Evolutionary conservation across 2,888 invertebrate genomes (phyloP).

Genomic region (Drosophila gaucha): DNA sequence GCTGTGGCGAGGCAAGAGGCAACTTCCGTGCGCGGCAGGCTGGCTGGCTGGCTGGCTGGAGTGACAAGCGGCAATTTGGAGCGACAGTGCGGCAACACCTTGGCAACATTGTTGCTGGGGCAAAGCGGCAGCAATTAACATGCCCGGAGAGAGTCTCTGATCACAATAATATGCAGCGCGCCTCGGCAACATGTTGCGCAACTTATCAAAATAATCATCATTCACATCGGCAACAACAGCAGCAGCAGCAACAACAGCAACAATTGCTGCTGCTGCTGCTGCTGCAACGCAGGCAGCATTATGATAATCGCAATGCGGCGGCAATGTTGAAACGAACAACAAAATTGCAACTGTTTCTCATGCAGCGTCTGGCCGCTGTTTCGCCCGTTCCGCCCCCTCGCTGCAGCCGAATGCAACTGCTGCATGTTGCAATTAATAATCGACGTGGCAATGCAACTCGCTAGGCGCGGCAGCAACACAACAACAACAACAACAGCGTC

Average conservation of each 20-base stretch:
- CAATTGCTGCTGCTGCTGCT: conserved; percentile 14
- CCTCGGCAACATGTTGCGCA: conserved; percentile 63
- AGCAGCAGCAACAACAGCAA: conserved; percentile 25
- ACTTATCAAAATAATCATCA: conserved; percentile 77
- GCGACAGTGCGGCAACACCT: conserved; percentile 55
- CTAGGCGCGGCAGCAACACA: conserved; percentile 43
- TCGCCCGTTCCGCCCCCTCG: conserved; percentile 25
- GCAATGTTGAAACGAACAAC: conserved; percentile 65
- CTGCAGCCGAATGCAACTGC: conserved; percentile 30
- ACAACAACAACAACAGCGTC: conserved; percentile 6
- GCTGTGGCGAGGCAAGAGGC: conserved; percentile 16
- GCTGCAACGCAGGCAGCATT: conserved; percentile 61
- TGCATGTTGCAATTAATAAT: conserved; percentile 75
- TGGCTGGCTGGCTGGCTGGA: no score
- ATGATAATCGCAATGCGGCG: conserved; percentile 72
- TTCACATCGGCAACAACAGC: conserved; percentile 60
- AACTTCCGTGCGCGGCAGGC: conserved; percentile 59
- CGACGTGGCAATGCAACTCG: conserved; percentile 57
- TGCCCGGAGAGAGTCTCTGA: conserved; percentile 1
- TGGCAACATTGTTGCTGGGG: conserved; percentile 67
- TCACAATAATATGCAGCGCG: conserved; percentile 36
- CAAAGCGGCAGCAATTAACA: conserved; percentile 54
- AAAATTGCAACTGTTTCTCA: conserved; percentile 72
- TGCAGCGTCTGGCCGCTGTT: conserved; percentile 47
- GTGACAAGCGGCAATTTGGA: conserved; percentile 73